Conservation (phyloP, 2,113 vertebrate genomes). For the Martes martes region DNA sequence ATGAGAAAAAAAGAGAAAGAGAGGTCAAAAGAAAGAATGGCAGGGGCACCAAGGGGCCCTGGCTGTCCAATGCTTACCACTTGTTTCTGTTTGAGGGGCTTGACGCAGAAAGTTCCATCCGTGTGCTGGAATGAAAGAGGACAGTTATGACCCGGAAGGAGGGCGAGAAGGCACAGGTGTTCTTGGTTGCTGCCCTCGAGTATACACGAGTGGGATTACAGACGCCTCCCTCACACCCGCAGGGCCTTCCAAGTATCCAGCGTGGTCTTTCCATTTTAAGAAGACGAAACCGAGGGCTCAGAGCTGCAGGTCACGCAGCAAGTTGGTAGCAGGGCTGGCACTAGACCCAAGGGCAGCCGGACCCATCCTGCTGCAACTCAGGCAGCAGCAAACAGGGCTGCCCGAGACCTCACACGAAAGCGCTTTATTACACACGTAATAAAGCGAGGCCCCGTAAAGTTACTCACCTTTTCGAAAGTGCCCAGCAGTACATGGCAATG, state of each 20-base stretch:
- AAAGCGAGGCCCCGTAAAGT: not conserved
- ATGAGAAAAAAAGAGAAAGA: not conserved
- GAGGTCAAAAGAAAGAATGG: fast-evolving
- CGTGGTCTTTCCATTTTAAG: not conserved
- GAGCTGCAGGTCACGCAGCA: not conserved
- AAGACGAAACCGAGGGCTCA: not conserved
- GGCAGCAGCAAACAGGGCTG: not conserved
- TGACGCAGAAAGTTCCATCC: constrained; percentile 96
- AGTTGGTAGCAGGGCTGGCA: not conserved
- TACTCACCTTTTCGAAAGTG: constrained; percentile 95
- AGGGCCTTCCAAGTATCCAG: not conserved
- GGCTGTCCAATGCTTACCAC: constrained; percentile 86
- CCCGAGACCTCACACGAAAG: fast-evolving
- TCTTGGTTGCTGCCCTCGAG: fast-evolving
- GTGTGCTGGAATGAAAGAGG: constrained; percentile 85
- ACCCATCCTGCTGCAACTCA: not conserved
- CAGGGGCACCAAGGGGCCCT: fast-evolving
- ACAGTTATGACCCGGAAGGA: fast-evolving
- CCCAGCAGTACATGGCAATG: constrained; percentile 96
- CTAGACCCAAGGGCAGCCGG: fast-evolving
- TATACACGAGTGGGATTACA: fast-evolving
- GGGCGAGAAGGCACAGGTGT: fast-evolving
- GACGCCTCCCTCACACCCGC: too few relatives aligned
- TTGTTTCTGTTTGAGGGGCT: constrained; percentile 99
- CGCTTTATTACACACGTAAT: too few relatives aligned